phyloP scores from a whole-genome alignment of 2,888 invertebrate genomes.

The Euplagia quadripunctaria region DNA sequence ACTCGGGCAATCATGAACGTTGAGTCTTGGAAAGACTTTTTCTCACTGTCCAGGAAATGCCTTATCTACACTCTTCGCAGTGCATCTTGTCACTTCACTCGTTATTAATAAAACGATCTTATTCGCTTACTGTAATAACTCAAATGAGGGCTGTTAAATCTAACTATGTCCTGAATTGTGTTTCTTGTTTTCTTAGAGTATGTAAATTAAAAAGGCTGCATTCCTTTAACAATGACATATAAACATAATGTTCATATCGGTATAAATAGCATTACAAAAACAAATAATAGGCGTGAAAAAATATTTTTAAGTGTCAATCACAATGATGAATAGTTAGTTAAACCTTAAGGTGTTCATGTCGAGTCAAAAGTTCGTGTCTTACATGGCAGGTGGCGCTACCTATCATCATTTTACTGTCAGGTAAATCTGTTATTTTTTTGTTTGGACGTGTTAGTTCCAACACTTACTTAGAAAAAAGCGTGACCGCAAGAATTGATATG shows the following conservation, averaged over 20 bases:
- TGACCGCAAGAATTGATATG: constrained; percentile 9
- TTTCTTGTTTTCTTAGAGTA: no score
- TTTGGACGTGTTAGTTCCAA: constrained; percentile 10
- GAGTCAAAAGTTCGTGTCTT: constrained; percentile 2
- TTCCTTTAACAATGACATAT: no score
- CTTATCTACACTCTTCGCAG: no score
- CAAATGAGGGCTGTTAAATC: no score
- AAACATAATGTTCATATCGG: neutral
- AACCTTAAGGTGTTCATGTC: constrained; percentile 11
- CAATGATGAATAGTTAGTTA: constrained; percentile 8
- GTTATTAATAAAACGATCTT: no score
- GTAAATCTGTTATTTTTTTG: constrained; percentile 10
- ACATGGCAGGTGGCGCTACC: constrained; percentile 22
- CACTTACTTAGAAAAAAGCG: constrained; percentile 6
- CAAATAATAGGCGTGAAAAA: neutral
- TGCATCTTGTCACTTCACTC: no score
- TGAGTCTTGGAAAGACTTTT: no score
- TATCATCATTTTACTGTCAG: constrained; percentile 20
- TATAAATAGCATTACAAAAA: neutral
- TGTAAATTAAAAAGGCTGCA: no score
- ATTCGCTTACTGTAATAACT: no score
- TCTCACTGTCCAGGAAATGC: no score
- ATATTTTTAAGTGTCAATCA: constrained; percentile 20
- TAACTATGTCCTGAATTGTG: no score
- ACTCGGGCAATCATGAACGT: no score